Evolutionary conservation across 2,888 invertebrate species (phyloP).

Genomic region (Luperina testacea): DNA sequence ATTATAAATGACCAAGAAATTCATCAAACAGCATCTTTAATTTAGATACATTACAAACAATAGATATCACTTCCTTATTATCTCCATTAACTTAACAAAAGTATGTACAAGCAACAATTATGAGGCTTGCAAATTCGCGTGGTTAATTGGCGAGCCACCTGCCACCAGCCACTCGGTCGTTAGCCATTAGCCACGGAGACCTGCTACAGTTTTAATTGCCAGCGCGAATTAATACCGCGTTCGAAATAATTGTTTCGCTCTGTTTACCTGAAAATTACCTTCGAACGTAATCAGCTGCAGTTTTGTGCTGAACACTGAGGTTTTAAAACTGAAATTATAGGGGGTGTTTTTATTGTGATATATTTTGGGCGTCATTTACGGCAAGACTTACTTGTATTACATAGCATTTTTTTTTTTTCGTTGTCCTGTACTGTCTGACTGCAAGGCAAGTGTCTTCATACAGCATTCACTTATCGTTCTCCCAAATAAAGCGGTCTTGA

Average conservation of each 20-base stretch:
- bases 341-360: background rate
- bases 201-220: conserved; percentile 65
- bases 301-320: conserved; percentile 9
- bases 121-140: conserved; percentile 57
- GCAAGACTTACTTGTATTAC: background rate
- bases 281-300: conserved; percentile 44
- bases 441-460: background rate
- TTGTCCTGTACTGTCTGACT: background rate
- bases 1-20: background rate
- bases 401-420: background rate
- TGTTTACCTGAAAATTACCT: conserved; percentile 56
- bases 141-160: conserved; percentile 60
- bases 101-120: conserved; percentile 57
- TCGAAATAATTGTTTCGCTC: conserved; percentile 62
- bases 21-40: background rate
- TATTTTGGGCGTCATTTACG: background rate
- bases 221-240: conserved; percentile 58
- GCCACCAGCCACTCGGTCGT: conserved; percentile 51
- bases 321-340: conserved; percentile 1
- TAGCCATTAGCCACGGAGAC: conserved; percentile 52
- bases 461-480: background rate
- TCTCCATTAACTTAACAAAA: conserved; percentile 37
- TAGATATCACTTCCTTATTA: conserved; percentile 26
- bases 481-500: background rate
- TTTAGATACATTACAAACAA: background rate